phyloP scores from a whole-genome alignment of 2,797 vertebrate genomes.

The Aratinga solstitialis region DNA sequence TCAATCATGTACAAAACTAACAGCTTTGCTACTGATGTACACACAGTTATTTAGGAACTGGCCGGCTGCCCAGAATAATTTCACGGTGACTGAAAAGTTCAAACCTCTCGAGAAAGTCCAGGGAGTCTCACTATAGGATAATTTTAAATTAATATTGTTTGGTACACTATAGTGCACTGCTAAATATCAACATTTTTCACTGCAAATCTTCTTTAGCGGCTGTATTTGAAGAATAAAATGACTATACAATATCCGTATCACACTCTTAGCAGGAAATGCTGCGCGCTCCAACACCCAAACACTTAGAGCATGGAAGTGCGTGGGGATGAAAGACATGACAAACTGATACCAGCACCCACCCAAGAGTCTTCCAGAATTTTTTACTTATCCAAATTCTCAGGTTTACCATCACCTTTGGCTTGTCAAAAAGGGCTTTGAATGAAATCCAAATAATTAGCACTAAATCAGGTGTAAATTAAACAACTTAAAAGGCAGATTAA shows the following conservation, averaged over 20 bases:
- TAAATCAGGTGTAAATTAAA: background rate
- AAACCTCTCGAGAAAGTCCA: slow-evolving; percentile 24
- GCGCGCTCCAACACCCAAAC: background rate
- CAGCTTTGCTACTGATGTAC: background rate
- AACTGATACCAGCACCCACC: background rate
- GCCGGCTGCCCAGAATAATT: slow-evolving; percentile 11
- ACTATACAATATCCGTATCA: background rate
- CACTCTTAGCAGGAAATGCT: background rate
- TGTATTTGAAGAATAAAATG: background rate
- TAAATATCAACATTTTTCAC: background rate
- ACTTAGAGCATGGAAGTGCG: background rate
- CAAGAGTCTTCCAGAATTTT: background rate
- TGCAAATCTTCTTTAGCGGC: background rate
- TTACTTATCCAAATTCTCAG: background rate
- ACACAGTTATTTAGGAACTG: slow-evolving; percentile 6
- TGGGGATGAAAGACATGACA: background rate
- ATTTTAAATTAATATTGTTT: slow-evolving; percentile 27
- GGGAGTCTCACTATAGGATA: background rate
- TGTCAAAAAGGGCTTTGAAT: background rate
- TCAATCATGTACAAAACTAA: slow-evolving; percentile 34
- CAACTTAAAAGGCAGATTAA: background rate
- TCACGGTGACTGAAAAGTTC: slow-evolving; percentile 9
- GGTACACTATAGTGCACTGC: background rate
- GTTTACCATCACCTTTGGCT: background rate
- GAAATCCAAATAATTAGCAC: background rate